Conservation (phyloP, 92 coral and sea anemone genomes). For the Paragorgia papillata region DNA sequence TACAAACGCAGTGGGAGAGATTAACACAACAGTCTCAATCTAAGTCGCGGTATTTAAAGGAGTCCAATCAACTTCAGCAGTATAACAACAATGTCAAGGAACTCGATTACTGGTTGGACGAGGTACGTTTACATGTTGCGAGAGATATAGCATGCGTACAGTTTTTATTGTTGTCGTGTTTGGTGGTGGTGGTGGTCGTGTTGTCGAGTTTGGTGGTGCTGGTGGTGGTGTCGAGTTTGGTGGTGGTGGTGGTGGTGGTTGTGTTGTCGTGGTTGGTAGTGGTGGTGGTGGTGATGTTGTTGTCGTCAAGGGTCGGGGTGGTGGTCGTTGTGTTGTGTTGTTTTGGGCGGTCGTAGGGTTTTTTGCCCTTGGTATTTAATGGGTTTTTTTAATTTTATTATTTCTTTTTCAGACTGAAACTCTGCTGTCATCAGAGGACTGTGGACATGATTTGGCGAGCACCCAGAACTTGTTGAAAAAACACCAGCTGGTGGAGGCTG, state of each 20-base stretch:
- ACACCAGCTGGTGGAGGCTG: conserved; percentile 96
- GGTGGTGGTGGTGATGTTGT: too few species aligned
- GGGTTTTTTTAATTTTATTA: background rate
- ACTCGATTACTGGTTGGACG: conserved; percentile 94
- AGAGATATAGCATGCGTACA: too few species aligned
- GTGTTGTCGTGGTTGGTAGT: too few species aligned
- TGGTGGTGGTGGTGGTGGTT: too few species aligned
- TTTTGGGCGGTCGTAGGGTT: too few species aligned
- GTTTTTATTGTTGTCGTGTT: too few species aligned
- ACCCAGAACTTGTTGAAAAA: conserved; percentile 94
- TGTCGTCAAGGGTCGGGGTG: too few species aligned
- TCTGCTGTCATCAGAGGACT: conserved; percentile 88
- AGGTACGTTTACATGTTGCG: conserved; percentile 69
- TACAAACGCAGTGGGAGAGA: conserved; percentile 81
- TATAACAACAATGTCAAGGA: conserved; percentile 95
- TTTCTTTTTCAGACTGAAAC: conserved; percentile 71
- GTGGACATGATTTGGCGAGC: conserved; percentile 95
- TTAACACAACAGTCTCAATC: conserved; percentile 74
- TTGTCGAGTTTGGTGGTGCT: too few species aligned
- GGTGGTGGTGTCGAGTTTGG: too few species aligned
- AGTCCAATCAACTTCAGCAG: conserved; percentile 91
- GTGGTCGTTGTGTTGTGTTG: background rate
- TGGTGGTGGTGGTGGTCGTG: too few species aligned
- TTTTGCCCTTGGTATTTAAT: too few species aligned
- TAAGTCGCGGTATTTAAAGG: conserved; percentile 87